Conservation (phyloP, 2,113 vertebrate genomes). For the Patagioenas fasciata region DNA sequence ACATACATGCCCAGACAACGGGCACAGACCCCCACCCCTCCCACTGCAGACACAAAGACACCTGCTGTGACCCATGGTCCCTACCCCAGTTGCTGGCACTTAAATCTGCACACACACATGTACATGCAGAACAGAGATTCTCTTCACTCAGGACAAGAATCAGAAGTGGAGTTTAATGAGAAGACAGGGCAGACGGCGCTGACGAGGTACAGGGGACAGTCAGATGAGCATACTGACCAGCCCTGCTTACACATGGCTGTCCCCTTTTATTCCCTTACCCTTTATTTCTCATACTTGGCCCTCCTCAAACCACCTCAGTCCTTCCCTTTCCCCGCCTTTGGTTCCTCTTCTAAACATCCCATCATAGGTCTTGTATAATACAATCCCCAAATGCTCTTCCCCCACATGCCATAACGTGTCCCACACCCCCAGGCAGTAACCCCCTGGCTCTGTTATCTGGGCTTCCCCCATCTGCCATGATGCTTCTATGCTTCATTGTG, state of each 20-base stretch:
- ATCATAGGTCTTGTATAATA: background rate
- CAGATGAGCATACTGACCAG: rapidly evolving
- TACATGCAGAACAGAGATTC: background rate
- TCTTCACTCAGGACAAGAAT: background rate
- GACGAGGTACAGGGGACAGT: rapidly evolving
- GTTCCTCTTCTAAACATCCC: background rate
- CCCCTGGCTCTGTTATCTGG: background rate
- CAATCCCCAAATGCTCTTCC: background rate
- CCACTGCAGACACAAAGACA: rapidly evolving
- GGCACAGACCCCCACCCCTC: background rate
- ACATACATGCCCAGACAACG: rapidly evolving
- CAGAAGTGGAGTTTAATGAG: no score
- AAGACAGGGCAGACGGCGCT: rapidly evolving
- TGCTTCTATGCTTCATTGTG: background rate
- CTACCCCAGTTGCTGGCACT: background rate
- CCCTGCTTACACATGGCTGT: background rate
- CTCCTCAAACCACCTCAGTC: background rate
- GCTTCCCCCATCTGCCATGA: background rate
- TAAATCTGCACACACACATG: background rate
- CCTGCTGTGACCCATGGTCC: background rate
- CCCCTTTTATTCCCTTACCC: background rate
- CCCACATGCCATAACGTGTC: no score
- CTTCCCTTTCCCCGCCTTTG: background rate
- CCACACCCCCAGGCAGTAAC: background rate
- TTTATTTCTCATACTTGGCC: background rate